A percentile compares a stretch with the other conserved stretches of the same genome.
phyloP scores from a whole-genome alignment of 2,888 invertebrate genomes.

The Geophilus truncorum region DNA sequence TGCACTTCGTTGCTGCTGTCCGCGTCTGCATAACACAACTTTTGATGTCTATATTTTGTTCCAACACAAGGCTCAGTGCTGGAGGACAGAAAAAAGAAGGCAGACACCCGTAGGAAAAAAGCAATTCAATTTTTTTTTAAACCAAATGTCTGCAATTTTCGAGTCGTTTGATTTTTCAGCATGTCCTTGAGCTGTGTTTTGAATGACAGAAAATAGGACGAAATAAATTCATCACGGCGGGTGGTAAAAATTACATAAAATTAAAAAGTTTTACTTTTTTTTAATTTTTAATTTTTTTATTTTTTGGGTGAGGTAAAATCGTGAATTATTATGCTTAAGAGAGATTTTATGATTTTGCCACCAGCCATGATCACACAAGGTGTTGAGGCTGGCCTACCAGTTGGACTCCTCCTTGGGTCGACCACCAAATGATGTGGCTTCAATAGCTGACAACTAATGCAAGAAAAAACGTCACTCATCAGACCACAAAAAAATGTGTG shows the following conservation, averaged over 20 bases:
- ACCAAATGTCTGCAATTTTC: not conserved
- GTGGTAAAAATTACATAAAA: not conserved
- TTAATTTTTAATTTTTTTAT: not conserved
- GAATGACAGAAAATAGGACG: not conserved
- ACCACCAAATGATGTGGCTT: slow-evolving; percentile 5
- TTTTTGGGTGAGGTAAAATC: too few species aligned
- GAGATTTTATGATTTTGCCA: not conserved
- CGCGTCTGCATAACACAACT: slow-evolving; percentile 4
- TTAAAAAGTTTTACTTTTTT: not conserved
- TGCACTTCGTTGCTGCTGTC: slow-evolving; percentile 10
- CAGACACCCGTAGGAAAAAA: not conserved
- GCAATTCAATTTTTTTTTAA: too few species aligned
- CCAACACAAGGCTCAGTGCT: not conserved
- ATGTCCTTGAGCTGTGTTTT: not conserved
- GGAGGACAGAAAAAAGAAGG: not conserved
- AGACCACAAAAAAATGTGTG: not conserved
- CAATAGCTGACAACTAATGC: not conserved
- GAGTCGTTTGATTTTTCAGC: not conserved
- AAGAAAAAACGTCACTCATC: not conserved
- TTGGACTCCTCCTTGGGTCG: not conserved
- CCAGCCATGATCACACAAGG: not conserved
- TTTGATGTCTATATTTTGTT: slow-evolving; percentile 13
- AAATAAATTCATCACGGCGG: not conserved
- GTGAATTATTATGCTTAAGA: not conserved
- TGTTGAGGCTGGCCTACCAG: not conserved